Evolutionary conservation across 1,140 invertebrate genomes (phyloP).

Genomic region (Eupristina koningsbergeri): DNA sequence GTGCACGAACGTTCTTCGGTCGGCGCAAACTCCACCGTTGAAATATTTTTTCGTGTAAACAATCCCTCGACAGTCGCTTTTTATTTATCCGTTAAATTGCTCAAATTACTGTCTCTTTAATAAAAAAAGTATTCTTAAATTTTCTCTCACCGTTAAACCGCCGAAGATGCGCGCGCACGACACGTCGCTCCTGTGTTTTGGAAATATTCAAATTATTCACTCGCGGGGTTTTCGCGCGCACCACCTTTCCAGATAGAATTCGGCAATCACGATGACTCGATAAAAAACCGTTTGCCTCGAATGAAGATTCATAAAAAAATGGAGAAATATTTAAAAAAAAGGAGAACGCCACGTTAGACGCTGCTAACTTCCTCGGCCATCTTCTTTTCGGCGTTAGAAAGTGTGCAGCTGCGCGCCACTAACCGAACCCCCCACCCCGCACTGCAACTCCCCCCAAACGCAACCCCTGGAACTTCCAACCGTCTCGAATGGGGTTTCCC

Average conservation of each 20-base stretch:
- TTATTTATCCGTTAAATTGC: not conserved
- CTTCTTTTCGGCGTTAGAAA: constrained; percentile 62
- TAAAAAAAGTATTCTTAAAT: not conserved
- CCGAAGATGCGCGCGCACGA: not conserved
- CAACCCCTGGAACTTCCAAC: constrained; percentile 51
- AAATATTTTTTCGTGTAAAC: constrained; percentile 21
- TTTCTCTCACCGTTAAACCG: not conserved
- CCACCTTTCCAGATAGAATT: not conserved
- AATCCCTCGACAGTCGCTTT: not conserved
- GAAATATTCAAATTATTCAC: not conserved
- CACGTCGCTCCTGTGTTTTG: not conserved
- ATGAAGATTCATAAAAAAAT: not conserved
- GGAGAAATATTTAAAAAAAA: not conserved
- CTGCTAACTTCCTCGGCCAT: constrained; percentile 60
- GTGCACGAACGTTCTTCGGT: constrained; percentile 27
- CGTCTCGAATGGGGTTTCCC: constrained; percentile 55
- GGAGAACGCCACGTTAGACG: constrained; percentile 49
- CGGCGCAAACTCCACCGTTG: not conserved
- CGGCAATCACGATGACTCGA: not conserved
- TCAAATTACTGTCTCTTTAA: not conserved
- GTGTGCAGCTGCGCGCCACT: constrained; percentile 65
- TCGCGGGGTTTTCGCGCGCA: not conserved
- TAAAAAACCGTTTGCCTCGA: not conserved
- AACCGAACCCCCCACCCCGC: constrained; percentile 47
- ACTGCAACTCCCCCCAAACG: not conserved